Evolutionary conservation across 2,888 invertebrate species (phyloP).

Genomic region (Tyria jacobaeae): DNA sequence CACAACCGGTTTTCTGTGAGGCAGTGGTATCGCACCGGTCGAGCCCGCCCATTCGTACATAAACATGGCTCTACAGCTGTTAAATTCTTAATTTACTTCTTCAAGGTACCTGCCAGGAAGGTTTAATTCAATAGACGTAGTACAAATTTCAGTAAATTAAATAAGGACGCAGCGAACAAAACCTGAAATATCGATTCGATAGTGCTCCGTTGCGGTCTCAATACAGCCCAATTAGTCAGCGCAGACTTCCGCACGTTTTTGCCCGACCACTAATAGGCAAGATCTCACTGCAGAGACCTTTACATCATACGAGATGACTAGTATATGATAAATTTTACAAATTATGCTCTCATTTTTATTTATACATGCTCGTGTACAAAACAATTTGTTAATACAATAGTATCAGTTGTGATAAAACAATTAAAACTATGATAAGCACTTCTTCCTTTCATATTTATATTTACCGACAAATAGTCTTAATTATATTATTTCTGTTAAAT

Average conservation of each 20-base stretch:
- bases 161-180: conserved; percentile 47
- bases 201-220: conserved; percentile 69
- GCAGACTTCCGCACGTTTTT: conserved; percentile 83
- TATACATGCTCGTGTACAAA: not conserved
- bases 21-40: too few species aligned
- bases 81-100: not conserved
- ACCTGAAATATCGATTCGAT: conserved; percentile 65
- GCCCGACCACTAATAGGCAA: conserved; percentile 80
- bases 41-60: too few species aligned
- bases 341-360: not conserved
- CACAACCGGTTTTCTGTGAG: too few species aligned
- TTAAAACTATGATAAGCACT: too few species aligned
- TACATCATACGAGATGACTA: conserved; percentile 49
- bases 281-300: conserved; percentile 67
- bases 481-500: too few species aligned
- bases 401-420: too few species aligned
- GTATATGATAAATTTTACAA: conserved; percentile 27
- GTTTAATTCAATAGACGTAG: conserved; percentile 38
- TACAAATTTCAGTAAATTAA: conserved; percentile 49
- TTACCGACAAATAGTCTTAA: too few species aligned
- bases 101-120: not conserved
- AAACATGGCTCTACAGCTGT: too few species aligned
- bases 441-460: too few species aligned
- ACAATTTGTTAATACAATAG: too few species aligned
- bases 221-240: conserved; percentile 80